These are phyloP conservation scores for Corydoras maculifer DNA, from an alignment of 2,113 vertebrate genomes.

Conservation along the genomic window DNA sequence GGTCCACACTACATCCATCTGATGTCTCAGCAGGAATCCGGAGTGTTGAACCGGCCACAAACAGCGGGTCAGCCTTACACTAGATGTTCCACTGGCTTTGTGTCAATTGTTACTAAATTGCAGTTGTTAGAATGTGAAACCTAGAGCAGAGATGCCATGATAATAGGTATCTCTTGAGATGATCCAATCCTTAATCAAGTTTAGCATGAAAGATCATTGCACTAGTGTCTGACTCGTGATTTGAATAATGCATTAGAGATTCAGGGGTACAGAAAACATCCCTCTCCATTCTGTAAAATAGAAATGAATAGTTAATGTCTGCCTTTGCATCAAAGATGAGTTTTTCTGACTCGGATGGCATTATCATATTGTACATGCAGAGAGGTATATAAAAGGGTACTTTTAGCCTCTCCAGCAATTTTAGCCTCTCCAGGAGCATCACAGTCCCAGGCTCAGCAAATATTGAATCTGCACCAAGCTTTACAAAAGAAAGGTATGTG, in stretches of 20 bases:
- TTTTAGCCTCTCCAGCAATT: not conserved
- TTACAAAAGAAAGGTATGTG: not conserved
- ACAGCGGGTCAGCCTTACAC: no score
- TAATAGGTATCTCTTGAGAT: not conserved
- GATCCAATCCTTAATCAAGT: slow-evolving; percentile 11
- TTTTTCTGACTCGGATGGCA: slow-evolving; percentile 9
- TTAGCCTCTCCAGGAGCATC: not conserved
- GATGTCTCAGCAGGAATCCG: no score
- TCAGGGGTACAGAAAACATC: not conserved
- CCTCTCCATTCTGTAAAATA: slow-evolving; percentile 13
- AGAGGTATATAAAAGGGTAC: not conserved
- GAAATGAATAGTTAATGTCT: slow-evolving; percentile 19
- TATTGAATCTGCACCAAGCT: not conserved
- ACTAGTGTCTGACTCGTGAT: slow-evolving; percentile 13
- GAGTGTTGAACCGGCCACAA: no score
- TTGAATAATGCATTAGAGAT: not conserved
- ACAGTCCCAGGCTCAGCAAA: not conserved
- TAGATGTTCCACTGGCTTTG: not conserved
- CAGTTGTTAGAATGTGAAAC: no score
- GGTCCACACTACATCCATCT: no score
- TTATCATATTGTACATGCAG: slow-evolving; percentile 13
- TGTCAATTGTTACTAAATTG: slow-evolving; percentile 1
- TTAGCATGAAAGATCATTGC: slow-evolving; percentile 8
- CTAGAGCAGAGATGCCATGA: not conserved
- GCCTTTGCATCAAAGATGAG: not conserved